Percentiles rank a stretch among this genome's conserved stretches.
Evolutionary conservation across 2,797 vertebrate genomes (phyloP).

Genomic region (Prunella strophiata): DNA sequence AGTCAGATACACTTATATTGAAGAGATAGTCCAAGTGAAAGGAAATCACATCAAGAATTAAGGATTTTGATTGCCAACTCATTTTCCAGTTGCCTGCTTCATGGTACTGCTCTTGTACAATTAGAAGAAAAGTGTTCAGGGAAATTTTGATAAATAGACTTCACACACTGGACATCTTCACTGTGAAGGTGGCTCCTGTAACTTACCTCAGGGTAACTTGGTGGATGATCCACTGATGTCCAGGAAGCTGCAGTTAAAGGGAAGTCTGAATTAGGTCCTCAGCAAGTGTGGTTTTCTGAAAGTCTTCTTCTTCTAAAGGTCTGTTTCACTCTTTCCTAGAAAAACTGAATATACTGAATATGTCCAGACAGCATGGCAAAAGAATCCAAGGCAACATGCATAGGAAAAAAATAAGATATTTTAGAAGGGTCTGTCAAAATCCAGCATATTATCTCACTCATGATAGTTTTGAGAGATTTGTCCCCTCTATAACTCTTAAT

Average conservation of each 20-base stretch:
- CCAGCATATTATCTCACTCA: not conserved
- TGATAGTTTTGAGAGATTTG: not conserved
- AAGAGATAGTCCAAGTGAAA: not conserved
- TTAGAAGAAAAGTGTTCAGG: not conserved
- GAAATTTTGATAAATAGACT: not conserved
- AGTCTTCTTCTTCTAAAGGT: not conserved
- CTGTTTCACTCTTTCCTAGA: not conserved
- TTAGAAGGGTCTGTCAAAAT: not conserved
- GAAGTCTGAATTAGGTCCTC: not conserved
- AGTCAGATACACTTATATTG: not conserved
- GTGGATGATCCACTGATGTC: fast-evolving
- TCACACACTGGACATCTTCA: not conserved
- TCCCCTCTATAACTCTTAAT: not conserved
- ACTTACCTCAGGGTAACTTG: not conserved
- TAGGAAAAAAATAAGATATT: not conserved
- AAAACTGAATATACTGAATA: slow-evolving; percentile 1
- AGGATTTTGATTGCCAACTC: not conserved
- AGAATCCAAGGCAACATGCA: not conserved
- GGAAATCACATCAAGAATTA: not conserved
- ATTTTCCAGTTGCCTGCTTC: not conserved
- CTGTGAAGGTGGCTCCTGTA: not conserved
- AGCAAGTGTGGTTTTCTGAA: not conserved
- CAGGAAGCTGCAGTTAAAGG: not conserved
- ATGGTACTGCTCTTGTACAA: not conserved
- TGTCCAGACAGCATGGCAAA: not conserved